These are phyloP conservation scores for Antheraea pernyi DNA, from an alignment of 1,140 invertebrate species.

Conservation along the genomic window DNA sequence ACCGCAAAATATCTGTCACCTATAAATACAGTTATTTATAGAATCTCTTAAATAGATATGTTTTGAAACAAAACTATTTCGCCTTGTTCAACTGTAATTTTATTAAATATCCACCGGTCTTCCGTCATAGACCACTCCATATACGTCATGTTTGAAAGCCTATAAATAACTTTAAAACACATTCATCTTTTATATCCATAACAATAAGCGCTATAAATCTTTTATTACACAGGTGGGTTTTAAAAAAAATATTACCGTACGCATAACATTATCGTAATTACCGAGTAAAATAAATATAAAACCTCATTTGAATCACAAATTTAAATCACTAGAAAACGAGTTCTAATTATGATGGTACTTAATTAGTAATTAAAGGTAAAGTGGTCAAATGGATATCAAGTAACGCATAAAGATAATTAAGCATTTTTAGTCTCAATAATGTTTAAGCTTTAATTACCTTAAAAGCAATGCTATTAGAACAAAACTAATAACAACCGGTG, in stretches of 20 bases:
- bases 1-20: no score
- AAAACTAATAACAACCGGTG: background rate
- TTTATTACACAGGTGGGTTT: background rate
- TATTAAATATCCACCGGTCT: no score
- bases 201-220: background rate
- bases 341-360: conserved; percentile 14
- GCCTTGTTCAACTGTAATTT: no score
- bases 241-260: conserved; percentile 1
- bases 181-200: background rate
- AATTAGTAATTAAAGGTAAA: conserved; percentile 14
- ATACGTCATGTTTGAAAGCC: background rate
- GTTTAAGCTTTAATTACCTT: background rate
- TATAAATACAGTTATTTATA: no score
- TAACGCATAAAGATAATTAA: conserved; percentile 3
- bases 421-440: background rate
- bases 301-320: conserved; percentile 18
- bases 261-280: conserved; percentile 12
- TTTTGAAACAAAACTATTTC: background rate
- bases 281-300: conserved; percentile 14
- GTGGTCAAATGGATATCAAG: conserved; percentile 4
- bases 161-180: conserved; percentile 1
- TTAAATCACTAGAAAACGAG: conserved; percentile 13
- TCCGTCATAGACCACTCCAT: background rate
- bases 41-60: no score
- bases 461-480: conserved; percentile 2